A percentile compares a stretch with the other conserved stretches of the same genome.
These are phyloP conservation scores for Catocala fraxini DNA, from an alignment of 2,888 invertebrate species.

Conservation along the genomic window DNA sequence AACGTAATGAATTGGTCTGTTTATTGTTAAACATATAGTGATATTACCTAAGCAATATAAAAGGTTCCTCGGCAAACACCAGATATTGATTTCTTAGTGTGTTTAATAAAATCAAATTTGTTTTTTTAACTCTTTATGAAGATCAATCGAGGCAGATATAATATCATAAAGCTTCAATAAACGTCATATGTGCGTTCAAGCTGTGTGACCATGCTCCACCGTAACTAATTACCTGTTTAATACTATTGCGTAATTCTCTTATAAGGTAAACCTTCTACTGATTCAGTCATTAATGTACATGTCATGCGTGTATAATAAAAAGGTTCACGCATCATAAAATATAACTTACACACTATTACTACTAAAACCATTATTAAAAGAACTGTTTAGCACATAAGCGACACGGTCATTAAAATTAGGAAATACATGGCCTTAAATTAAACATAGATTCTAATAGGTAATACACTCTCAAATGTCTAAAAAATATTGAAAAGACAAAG, in stretches of 20 bases:
- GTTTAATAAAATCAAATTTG: not conserved
- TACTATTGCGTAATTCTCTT: not conserved
- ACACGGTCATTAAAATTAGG: not conserved
- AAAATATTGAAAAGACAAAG: slow-evolving; percentile 1
- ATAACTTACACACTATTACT: not conserved
- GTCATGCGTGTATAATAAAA: slow-evolving; percentile 8
- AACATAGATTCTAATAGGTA: not conserved
- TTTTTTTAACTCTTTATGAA: not conserved
- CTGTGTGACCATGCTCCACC: not conserved
- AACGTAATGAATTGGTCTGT: too few species aligned
- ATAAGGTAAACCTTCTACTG: not conserved
- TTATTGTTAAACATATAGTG: too few species aligned
- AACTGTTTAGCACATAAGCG: not conserved
- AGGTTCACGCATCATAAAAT: slow-evolving; percentile 1
- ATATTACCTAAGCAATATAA: too few species aligned
- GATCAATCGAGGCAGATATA: not conserved
- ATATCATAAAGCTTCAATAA: not conserved
- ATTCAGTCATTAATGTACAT: slow-evolving; percentile 1
- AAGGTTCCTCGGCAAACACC: too few species aligned
- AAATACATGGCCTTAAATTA: slow-evolving; percentile 4
- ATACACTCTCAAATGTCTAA: not conserved
- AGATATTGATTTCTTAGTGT: too few species aligned
- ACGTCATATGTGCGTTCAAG: not conserved
- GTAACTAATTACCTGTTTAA: not conserved
- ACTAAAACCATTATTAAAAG: slow-evolving; percentile 1